Conservation (phyloP, 2,888 invertebrate genomes). For the Apocheima hispidaria region DNA sequence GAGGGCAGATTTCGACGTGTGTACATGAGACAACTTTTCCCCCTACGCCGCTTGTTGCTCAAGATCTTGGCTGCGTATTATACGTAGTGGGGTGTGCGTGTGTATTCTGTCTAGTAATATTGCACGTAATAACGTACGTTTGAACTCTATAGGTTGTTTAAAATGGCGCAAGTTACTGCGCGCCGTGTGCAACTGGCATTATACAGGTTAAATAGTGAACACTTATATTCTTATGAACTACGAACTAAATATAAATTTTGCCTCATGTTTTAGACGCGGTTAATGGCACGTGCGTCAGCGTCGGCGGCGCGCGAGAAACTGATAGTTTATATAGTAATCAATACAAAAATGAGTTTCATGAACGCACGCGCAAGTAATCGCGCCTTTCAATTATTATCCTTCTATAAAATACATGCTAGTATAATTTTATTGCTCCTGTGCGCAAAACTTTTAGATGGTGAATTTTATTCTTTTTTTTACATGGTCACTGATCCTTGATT, state of each 20-base stretch:
- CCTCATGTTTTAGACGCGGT: slow-evolving; percentile 21
- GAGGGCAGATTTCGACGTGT: too few relatives aligned
- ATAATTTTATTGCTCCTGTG: slow-evolving; percentile 22
- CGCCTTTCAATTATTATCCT: background rate
- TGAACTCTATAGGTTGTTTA: background rate
- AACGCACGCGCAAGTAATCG: slow-evolving; percentile 13
- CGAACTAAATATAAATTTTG: slow-evolving; percentile 51
- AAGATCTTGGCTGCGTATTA: too few relatives aligned
- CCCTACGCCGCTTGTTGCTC: too few relatives aligned
- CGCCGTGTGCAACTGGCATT: background rate
- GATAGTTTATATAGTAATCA: slow-evolving; percentile 33
- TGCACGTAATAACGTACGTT: background rate
- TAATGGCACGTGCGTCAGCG: slow-evolving; percentile 18
- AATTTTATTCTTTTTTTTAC: slow-evolving; percentile 15
- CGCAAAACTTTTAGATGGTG: slow-evolving; percentile 14
- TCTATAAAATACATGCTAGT: slow-evolving; percentile 8
- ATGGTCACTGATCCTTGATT: background rate
- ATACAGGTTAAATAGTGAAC: slow-evolving; percentile 43
- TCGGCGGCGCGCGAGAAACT: slow-evolving; percentile 28
- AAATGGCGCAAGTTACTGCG: background rate
- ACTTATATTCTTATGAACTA: slow-evolving; percentile 52
- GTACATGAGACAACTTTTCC: too few relatives aligned
- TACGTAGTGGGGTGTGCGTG: too few relatives aligned
- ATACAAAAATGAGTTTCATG: slow-evolving; percentile 36
- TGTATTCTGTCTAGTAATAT: background rate